phyloP scores from a whole-genome alignment of 2,888 invertebrate genomes.

The Dolichomitus sp. region DNA sequence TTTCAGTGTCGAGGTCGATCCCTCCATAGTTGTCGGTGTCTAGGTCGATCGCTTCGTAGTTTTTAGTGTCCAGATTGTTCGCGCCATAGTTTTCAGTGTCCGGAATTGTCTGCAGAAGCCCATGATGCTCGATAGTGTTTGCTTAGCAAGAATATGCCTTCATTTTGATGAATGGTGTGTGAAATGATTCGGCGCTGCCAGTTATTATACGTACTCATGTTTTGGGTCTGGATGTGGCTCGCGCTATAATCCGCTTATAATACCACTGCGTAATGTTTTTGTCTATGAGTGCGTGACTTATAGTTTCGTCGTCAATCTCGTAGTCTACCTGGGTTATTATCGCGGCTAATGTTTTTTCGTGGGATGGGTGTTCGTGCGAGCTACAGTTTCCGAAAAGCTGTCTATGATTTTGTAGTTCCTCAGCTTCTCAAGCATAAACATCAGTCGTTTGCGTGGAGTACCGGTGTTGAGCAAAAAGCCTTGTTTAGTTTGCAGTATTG shows the following conservation, averaged over 20 bases:
- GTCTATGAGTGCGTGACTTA: conserved; percentile 6
- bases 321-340: no score
- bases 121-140: conserved; percentile 39
- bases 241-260: conserved; percentile 35
- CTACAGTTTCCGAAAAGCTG: conserved; percentile 21
- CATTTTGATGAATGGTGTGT: conserved; percentile 32
- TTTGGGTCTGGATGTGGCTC: conserved; percentile 39
- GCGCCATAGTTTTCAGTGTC: no score
- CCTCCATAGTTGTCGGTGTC: no score
- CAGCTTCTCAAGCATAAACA: neutral
- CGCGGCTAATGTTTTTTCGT: no score
- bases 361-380: neutral
- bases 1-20: no score
- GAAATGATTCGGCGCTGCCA: conserved; percentile 19
- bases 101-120: no score
- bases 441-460: neutral
- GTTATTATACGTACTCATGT: conserved; percentile 24
- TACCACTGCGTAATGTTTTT: conserved; percentile 29
- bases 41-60: no score
- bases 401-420: conserved; percentile 2
- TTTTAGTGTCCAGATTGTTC: no score
- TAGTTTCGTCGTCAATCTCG: conserved; percentile 35
- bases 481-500: conserved; percentile 28
- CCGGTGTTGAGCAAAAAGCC: conserved; percentile 41
- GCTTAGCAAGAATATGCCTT: conserved; percentile 27